Conservation (phyloP, 2,888 invertebrate genomes). For the Carcina quercana region DNA sequence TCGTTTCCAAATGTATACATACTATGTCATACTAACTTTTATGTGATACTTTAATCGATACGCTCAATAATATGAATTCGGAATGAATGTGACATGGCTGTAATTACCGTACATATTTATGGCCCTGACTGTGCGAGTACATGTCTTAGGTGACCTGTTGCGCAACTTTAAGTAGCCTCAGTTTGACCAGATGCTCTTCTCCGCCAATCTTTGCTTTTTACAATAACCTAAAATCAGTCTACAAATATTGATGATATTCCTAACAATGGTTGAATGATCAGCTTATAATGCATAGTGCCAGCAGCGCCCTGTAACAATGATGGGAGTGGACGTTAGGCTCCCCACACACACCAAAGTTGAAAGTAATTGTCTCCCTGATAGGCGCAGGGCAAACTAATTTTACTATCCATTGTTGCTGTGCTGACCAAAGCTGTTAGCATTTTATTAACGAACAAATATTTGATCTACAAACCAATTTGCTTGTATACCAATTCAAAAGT, state of each 20-base stretch:
- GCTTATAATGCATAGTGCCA: conserved; percentile 22
- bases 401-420: too few relatives aligned
- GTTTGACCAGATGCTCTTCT: background rate
- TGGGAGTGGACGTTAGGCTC: conserved; percentile 42
- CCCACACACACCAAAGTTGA: conserved; percentile 51
- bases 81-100: background rate
- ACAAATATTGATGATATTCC: background rate
- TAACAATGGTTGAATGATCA: background rate
- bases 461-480: too few relatives aligned
- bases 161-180: background rate
- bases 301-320: conserved; percentile 40
- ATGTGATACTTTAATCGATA: too few relatives aligned
- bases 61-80: too few relatives aligned
- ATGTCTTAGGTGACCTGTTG: background rate
- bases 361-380: conserved; percentile 66
- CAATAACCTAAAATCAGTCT: background rate
- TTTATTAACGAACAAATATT: too few relatives aligned
- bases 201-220: background rate
- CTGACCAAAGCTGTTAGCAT: too few relatives aligned
- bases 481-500: too few relatives aligned
- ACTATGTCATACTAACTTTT: too few relatives aligned
- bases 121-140: background rate
- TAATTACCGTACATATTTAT: background rate
- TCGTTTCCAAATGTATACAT: too few relatives aligned
- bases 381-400: conserved; percentile 48